Base-by-base conservation (phyloP, 2,888 invertebrate species). In the Aradus depressus region DNA sequence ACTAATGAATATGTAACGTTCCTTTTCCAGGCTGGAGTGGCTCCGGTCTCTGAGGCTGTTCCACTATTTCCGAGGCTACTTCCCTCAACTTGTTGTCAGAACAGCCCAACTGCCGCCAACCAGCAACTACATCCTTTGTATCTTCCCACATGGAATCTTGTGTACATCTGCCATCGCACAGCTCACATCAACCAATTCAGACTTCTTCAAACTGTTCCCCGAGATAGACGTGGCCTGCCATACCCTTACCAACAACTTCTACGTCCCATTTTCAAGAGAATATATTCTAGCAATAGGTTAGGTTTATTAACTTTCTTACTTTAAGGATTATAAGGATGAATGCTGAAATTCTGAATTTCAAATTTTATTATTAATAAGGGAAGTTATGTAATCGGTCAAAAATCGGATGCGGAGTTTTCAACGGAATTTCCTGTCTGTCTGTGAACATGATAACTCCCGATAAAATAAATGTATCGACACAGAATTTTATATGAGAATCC, bases 111-210 rank as follows among this genome's bases (percentile, higher is more conserved):
- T 96, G 49, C 81, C 86, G 61, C 80, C 91, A 0, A 70, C 76
- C 26, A 77, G 73, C 61, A 90, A 90, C 68, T 95, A 95, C 64
- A 72, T 95, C 18, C 76, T 90, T 54, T 88, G 90, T 5, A 79
- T 80, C 53, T 93, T 89, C 67, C 96, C 96, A 0, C 96, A 97
- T 67, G 96, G 96, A 1, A 73, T 92, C 1, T 71, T 95, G 16
- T 81, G 85, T 44, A 76, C 81, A 18, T 91, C 92, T 0, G 77
- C 81, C 1, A 83, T 87, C 59, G 75, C 77, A 0, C 80, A 84
- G 34, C 91, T 95, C 69, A 80, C 77, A 0, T 82, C 86, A 0
- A 84, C 81, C 44, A 74, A 75, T 3, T 65, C 74, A 1, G 68
- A 66, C 65, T 73, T 75, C 60, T 62, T 66, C 35, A 66, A 72